These are phyloP conservation scores for Argentina silus DNA, from an alignment of 2,797 vertebrate genomes.

Conservation along the genomic window DNA sequence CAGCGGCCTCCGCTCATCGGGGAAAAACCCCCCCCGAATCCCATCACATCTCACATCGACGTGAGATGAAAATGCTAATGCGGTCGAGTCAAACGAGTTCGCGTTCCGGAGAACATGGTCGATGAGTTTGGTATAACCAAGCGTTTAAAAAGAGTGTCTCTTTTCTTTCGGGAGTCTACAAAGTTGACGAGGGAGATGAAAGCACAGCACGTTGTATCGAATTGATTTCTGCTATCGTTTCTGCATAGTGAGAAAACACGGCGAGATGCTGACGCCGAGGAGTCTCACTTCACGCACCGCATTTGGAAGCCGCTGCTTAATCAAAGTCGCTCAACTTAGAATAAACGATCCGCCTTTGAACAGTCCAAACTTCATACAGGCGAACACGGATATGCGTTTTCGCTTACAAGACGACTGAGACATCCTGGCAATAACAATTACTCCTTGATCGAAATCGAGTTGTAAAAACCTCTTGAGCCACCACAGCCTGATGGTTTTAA, in stretches of 20 bases:
- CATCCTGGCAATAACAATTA: background rate
- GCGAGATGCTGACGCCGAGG: slow-evolving; percentile 18
- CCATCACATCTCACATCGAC: too few species aligned
- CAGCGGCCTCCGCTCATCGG: background rate
- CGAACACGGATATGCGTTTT: too few species aligned
- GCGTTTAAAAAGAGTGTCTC: background rate
- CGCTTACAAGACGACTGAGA: background rate
- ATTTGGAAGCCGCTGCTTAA: background rate
- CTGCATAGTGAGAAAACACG: slow-evolving; percentile 36
- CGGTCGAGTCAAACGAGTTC: background rate
- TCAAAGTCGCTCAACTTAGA: background rate
- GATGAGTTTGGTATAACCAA: too few species aligned
- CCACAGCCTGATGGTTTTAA: too few species aligned
- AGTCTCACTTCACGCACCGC: background rate
- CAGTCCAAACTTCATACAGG: too few species aligned
- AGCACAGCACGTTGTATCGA: slow-evolving; percentile 39
- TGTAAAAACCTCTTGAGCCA: background rate
- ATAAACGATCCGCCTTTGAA: too few species aligned
- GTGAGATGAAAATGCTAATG: background rate
- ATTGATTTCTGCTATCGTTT: slow-evolving; percentile 57
- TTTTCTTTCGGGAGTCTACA: background rate
- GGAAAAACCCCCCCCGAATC: background rate
- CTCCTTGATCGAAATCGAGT: background rate
- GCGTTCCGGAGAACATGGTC: too few species aligned
- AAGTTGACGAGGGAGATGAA: background rate